These are phyloP conservation scores for Scarus forsteni DNA, from an alignment of 2,797 vertebrate genomes.

Conservation along the genomic window DNA sequence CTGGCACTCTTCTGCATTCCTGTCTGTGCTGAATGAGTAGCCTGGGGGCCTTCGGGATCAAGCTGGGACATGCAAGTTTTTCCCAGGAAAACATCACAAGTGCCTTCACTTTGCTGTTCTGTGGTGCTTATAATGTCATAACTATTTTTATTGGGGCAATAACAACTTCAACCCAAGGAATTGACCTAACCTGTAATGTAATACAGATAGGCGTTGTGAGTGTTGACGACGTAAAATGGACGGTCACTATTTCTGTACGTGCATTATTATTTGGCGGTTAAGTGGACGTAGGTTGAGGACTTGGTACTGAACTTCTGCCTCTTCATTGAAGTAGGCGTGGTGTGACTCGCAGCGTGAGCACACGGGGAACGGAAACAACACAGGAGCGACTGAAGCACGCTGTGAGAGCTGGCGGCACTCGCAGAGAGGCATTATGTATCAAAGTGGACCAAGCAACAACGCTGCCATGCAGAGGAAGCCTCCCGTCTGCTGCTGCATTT, in stretches of 20 bases:
- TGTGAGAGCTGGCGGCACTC: background rate
- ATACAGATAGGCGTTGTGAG: no score
- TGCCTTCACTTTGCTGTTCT: constrained; percentile 20
- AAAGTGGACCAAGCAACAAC: background rate
- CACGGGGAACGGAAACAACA: constrained; percentile 40
- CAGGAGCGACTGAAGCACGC: constrained; percentile 4
- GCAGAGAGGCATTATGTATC: background rate
- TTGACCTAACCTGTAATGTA: background rate
- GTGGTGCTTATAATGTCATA: background rate
- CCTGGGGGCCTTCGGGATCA: constrained; percentile 55
- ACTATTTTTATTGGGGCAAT: background rate
- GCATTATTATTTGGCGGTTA: background rate
- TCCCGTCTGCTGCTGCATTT: background rate
- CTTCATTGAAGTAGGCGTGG: constrained; percentile 61
- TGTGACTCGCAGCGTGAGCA: background rate
- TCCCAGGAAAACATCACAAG: constrained; percentile 22
- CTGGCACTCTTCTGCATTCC: constrained; percentile 63
- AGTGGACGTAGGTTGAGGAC: background rate
- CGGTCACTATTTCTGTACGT: no score
- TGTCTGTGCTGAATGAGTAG: constrained; percentile 42
- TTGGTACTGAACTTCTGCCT: background rate
- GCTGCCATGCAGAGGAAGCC: constrained; percentile 10
- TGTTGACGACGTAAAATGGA: no score
- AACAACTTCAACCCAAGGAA: background rate
- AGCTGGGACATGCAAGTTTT: constrained; percentile 62